A percentile compares a stretch with the other conserved stretches of the same genome.
These are phyloP conservation scores for Neuroterus valhalla DNA, from an alignment of 1,140 invertebrate genomes.

Conservation along the genomic window DNA sequence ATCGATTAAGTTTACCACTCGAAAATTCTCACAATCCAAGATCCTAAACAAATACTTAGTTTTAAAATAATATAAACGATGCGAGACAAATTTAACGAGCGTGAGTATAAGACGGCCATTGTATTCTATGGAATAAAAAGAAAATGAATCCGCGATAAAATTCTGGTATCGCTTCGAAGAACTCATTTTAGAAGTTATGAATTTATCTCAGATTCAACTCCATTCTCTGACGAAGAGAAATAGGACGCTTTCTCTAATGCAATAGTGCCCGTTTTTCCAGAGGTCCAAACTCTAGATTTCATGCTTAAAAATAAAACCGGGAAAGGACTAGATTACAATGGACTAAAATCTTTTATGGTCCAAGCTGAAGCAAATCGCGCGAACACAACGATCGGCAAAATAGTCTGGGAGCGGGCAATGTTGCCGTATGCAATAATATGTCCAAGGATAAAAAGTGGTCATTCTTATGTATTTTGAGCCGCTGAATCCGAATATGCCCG, in stretches of 20 bases:
- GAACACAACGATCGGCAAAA: background rate
- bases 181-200: conserved; percentile 40
- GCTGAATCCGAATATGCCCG: too few species aligned
- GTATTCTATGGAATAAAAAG: too few species aligned
- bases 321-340: conserved; percentile 27
- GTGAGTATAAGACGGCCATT: too few species aligned
- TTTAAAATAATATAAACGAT: too few species aligned
- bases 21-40: conserved; percentile 37
- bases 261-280: conserved; percentile 15
- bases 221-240: conserved; percentile 27
- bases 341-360: conserved; percentile 35
- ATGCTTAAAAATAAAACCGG: conserved; percentile 27
- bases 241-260: conserved; percentile 35
- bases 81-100: too few species aligned
- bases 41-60: conserved; percentile 37
- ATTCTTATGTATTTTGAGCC: too few species aligned
- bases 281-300: conserved; percentile 23
- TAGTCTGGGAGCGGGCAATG: background rate
- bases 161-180: conserved; percentile 42
- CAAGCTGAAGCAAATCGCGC: conserved; percentile 31
- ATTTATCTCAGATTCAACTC: conserved; percentile 8
- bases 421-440: too few species aligned
- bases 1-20: conserved; percentile 34
- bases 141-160: too few species aligned
- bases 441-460: too few species aligned